Evolutionary conservation across 1,140 invertebrate species (phyloP), one percentile per base, ranked within the genome.

Genomic region (Berghia stephanieae): DNA sequence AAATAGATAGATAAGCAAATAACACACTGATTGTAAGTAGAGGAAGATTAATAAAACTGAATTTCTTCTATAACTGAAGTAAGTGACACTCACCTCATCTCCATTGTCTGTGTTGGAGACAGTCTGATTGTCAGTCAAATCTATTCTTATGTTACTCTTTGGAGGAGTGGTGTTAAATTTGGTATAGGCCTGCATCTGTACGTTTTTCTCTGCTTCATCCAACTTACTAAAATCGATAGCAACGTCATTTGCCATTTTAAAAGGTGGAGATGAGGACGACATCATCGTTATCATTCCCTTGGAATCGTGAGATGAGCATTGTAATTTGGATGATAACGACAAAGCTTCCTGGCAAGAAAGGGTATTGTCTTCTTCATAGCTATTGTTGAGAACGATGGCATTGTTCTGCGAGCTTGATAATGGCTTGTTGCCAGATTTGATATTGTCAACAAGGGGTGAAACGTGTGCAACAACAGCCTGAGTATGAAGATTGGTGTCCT

Each of bases 131-230:
- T 82, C 79, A 5, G 80, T 78, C 36, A 82, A 72, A n/a, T 84
- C 80, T 40, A 81, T 80, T 44, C 82, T 70, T 42, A 83, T 81
- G 63, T 84, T 83, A 44, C 78, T 81, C 46, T 80, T 79, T n/a
- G 71, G 69, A 72, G 72, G 36, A 31, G 80, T 79, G 46, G 81
- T 84, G 70, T 86, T 86, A 34, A 88, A 82, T 70, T 88, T 88
- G 57, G 81, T 79, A 52, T 84, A 78, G 10, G 82, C 82, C 75
- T 87, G 82, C 79, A 84, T 83, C 68, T 87, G 86, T 36, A 87
- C 79, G 80, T 87, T 87, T 79, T 88, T 88, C 77, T 87, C 85
- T 10, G 82, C 83, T 43, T 82, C 83, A 70, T 86, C 82, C 75
- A 85, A 80, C 24, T 78, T 78, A 27, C n/a, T 21, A 21, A 71